Conservation (phyloP, 2,797 vertebrate genomes). For the Xiphorhynchus erythropygius region DNA sequence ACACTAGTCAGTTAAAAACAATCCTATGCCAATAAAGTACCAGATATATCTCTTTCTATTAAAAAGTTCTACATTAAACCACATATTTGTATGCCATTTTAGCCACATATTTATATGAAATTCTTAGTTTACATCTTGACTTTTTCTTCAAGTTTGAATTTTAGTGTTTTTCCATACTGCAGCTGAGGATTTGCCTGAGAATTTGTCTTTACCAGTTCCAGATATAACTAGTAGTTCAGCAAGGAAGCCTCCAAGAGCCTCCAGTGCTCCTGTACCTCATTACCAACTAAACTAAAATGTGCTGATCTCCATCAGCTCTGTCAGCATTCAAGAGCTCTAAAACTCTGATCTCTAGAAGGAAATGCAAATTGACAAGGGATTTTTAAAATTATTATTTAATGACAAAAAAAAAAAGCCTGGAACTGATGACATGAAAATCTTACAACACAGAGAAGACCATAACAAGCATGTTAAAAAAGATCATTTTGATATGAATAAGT, state of each 20-base stretch:
- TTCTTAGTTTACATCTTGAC: neutral
- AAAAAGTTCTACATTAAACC: neutral
- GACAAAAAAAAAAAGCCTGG: neutral
- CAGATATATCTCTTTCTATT: neutral
- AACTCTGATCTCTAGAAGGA: neutral
- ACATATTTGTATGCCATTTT: neutral
- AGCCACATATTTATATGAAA: neutral
- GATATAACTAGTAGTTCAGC: neutral
- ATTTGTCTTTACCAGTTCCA: neutral
- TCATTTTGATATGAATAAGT: neutral
- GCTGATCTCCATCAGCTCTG: neutral
- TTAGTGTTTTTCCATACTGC: neutral
- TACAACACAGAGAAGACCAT: neutral
- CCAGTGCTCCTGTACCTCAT: neutral
- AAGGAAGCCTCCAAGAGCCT: neutral
- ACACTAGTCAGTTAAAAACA: neutral
- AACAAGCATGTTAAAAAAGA: neutral
- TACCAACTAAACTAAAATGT: neutral
- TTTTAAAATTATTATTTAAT: neutral
- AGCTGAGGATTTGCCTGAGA: neutral
- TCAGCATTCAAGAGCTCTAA: neutral
- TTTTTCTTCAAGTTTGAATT: neutral
- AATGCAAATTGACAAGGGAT: neutral
- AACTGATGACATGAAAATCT: neutral
- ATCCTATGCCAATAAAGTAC: neutral